phyloP scores from a whole-genome alignment of 2,888 invertebrate genomes.

The Aphodius granarius region DNA sequence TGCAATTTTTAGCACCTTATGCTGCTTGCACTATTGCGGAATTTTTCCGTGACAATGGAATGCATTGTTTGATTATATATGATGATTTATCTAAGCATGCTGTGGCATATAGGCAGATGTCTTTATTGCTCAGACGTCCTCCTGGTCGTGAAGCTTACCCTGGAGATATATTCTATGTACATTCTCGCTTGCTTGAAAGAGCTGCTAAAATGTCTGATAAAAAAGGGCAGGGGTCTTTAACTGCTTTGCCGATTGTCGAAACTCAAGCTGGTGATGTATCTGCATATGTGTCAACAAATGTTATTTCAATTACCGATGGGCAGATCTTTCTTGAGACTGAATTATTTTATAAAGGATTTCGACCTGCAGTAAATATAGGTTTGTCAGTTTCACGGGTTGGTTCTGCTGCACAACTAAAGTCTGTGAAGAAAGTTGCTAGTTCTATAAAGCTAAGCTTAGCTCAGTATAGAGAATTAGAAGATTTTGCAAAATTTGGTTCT shows the following conservation, averaged over 20 bases:
- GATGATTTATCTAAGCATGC: slow-evolving; percentile 98
- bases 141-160: slow-evolving; percentile 98
- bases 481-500: slow-evolving; percentile 97
- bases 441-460: slow-evolving; percentile 98
- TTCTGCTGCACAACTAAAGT: slow-evolving; percentile 95
- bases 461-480: slow-evolving; percentile 97
- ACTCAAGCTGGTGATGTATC: slow-evolving; percentile 98
- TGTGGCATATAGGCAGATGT: slow-evolving; percentile 97
- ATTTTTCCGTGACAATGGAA: slow-evolving; percentile 66
- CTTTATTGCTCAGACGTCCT: slow-evolving; percentile 92
- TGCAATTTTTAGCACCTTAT: slow-evolving; percentile 66
- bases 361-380: slow-evolving; percentile 97
- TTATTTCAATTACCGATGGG: slow-evolving; percentile 97
- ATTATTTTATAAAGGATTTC: slow-evolving; percentile 96
- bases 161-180: slow-evolving; percentile 97
- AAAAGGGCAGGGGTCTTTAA: slow-evolving; percentile 90
- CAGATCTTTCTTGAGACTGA: slow-evolving; percentile 99
- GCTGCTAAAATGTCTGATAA: slow-evolving; percentile 94
- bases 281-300: slow-evolving; percentile 98
- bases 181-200: slow-evolving; percentile 93
- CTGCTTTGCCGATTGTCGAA: slow-evolving; percentile 94
- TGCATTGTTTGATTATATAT: slow-evolving; percentile 95
- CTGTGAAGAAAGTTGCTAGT: slow-evolving; percentile 98
- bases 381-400: slow-evolving; percentile 96
- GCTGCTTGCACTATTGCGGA: slow-evolving; percentile 67